phyloP scores from a whole-genome alignment of 2,797 vertebrate species.

The Enteromius afrohamiltoni region DNA sequence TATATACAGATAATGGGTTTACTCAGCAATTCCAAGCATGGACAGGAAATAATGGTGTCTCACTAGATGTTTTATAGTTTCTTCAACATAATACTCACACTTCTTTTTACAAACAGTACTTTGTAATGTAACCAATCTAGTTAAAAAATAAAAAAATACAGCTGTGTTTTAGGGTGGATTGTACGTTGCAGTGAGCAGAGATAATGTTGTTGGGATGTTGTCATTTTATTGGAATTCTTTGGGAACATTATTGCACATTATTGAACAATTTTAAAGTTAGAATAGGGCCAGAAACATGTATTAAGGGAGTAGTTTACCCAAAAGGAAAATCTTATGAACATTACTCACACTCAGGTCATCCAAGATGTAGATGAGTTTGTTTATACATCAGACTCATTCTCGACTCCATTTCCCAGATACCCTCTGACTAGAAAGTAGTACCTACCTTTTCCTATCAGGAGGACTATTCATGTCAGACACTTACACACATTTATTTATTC shows the following conservation, averaged over 20 bases:
- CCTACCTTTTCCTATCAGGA: no score
- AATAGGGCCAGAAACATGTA: neutral
- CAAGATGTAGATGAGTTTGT: neutral
- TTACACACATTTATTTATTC: no score
- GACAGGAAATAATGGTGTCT: no score
- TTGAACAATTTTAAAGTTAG: neutral
- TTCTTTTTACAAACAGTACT: slow-evolving; percentile 11
- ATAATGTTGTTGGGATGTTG: neutral
- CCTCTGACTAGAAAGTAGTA: no score
- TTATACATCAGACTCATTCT: neutral
- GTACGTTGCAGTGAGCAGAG: neutral
- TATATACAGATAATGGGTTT: no score
- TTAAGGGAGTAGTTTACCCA: neutral
- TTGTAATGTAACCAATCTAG: neutral
- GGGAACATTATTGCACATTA: neutral
- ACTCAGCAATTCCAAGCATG: no score
- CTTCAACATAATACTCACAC: neutral
- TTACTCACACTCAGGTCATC: neutral
- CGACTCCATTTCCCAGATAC: neutral
- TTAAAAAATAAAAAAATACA: neutral
- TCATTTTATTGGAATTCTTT: neutral
- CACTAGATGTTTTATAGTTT: no score
- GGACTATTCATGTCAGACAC: no score
- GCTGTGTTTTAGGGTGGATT: neutral
- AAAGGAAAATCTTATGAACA: neutral